Base-by-base conservation (phyloP, 1,140 invertebrate species). In the Sarcophaga peregrina region DNA sequence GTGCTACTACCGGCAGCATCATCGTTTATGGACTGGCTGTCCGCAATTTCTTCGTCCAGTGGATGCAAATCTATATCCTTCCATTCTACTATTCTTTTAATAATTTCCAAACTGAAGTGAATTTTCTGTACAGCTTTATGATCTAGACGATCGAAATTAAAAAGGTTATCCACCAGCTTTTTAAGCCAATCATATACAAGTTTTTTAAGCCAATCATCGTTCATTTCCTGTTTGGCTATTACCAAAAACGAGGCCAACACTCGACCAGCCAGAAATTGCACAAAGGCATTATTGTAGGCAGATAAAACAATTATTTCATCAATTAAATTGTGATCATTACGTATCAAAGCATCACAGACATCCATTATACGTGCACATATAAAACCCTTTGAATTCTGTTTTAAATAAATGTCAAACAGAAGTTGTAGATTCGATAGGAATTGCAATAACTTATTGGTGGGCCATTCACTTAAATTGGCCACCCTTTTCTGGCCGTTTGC, bases 11-110 rank as follows among this genome's bases (percentile, higher is more conserved):
- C 11, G n/a, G 45, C 25, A 37, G 17, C 62, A 68, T 8, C 20
- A 68, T 68, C 7, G 3, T 68, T 25, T 48, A 76, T 48, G 25
- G 13, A 52, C 25, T 81, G 81, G 0, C 48, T 82, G n/a, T 84
- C 81, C 0, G 62, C 85, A 86, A 54, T 82, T 72, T 90, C 88
- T 68, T 96, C 95, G 86, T 96, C 96, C 20, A 96, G 87, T 0
- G 96, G 95, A 92, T 97, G 96, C 83, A 95, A 93, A 85, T 95
- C 94, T 52, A 94, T 92, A 89, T 97, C 96, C 89, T 96, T 97
- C 94, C 96, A 96, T 87, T 97, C 96, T 1, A 97, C 94, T 83
- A 97, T 94, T 82, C 95, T 93, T 86, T 96, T 96, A 62, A 97
- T 94, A 62, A 97, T 93, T 87, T 97, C 96, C 84, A 97, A 90